These are phyloP conservation scores for Tyrophagus putrescentiae DNA, from an alignment of 1,140 invertebrate genomes.

Conservation along the genomic window DNA sequence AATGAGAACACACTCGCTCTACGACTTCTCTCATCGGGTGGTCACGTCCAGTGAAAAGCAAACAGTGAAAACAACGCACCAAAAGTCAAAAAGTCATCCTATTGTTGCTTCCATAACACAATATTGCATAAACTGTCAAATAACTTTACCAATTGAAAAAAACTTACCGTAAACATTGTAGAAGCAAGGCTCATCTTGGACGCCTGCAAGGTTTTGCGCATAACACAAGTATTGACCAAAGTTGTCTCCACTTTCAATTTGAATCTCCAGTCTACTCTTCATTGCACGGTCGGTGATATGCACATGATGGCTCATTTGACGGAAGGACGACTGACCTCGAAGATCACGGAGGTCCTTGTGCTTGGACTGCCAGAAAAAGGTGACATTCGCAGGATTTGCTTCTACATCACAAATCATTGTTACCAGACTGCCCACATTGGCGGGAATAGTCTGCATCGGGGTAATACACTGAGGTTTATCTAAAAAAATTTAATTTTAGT, in stretches of 20 bases:
- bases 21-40: constrained; percentile 2
- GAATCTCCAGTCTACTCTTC: neutral
- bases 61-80: too few species aligned
- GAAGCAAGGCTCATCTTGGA: constrained; percentile 8
- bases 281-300: neutral
- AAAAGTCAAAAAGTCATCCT: too few species aligned
- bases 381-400: constrained; percentile 15
- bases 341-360: neutral
- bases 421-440: constrained; percentile 11
- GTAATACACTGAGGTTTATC: constrained; percentile 10
- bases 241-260: neutral
- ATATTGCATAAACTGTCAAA: too few species aligned
- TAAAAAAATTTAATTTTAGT: too few species aligned
- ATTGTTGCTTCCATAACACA: too few species aligned
- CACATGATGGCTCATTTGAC: neutral
- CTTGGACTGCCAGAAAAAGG: constrained; percentile 16
- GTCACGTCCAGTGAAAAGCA: constrained; percentile 10
- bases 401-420: constrained; percentile 13
- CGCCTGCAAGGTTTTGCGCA: constrained; percentile 11
- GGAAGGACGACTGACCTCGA: neutral
- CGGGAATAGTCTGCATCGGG: constrained; percentile 16
- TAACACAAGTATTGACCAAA: constrained; percentile 19
- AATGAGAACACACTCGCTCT: neutral
- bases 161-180: constrained; percentile 17
- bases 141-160: too few species aligned